A percentile compares a stretch with the other conserved stretches of the same genome.
Evolutionary conservation across 2,113 vertebrate genomes (phyloP).

Genomic region (Catharus fuscescens): DNA sequence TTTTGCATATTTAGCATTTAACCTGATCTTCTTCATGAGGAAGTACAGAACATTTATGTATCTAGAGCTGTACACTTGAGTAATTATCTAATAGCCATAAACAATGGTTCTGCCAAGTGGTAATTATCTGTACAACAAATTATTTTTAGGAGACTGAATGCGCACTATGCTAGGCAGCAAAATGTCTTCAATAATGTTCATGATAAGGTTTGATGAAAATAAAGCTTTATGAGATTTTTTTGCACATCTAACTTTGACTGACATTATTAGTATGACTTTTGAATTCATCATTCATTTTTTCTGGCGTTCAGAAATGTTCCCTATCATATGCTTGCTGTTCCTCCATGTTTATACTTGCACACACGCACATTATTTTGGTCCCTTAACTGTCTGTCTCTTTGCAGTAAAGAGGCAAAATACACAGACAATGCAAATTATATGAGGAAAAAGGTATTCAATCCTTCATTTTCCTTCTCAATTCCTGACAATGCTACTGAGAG

Average conservation of each 20-base stretch:
- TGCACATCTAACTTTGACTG: neutral
- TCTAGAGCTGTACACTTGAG: neutral
- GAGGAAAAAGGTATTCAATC: neutral
- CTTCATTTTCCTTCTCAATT: neutral
- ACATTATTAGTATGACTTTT: neutral
- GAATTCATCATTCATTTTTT: neutral
- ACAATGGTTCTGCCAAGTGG: conserved; percentile 15
- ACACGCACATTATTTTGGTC: neutral
- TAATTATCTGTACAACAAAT: conserved; percentile 35
- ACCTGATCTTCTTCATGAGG: neutral
- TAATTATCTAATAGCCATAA: conserved; percentile 41
- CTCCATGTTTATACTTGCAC: neutral
- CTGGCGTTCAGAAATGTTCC: neutral
- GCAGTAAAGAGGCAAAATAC: neutral
- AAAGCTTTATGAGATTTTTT: neutral
- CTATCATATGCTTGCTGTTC: neutral
- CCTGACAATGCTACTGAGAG: neutral
- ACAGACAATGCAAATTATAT: neutral
- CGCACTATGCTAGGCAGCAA: neutral
- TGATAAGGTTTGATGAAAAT: neutral
- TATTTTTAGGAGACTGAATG: conserved; percentile 9
- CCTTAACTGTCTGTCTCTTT: neutral
- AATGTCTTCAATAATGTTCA: conserved; percentile 15
- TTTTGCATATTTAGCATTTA: conserved; percentile 5
- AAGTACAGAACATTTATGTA: neutral